Evolutionary conservation across 2,797 vertebrate species (phyloP), one percentile per base, ranked within the genome.

Genomic region (Vespertilio murinus): DNA sequence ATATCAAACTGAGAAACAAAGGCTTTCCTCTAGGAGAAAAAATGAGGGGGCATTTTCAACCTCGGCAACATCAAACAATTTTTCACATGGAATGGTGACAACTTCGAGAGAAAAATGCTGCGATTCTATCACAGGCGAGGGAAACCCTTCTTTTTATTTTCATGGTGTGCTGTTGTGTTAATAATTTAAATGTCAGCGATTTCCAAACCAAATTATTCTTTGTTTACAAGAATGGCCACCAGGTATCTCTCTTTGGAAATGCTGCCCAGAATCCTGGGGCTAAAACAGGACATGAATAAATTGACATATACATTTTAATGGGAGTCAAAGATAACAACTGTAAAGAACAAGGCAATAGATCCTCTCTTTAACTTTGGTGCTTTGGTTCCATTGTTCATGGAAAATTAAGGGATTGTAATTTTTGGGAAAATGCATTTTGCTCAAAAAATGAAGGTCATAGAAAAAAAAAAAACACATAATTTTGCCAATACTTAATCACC

Each of bases 131-230:
- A 83, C 93, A 94, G 95, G 81, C 93, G 91, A 56, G 92, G 87
- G 56, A 95, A 79, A 64, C 8, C n/a, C 75, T 88, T 61, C 33
- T 83, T n/a, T 86, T 70, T 59, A 42, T 61, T 94, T 92, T 88
- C 91, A 91, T 94, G 77, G 52, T 90, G 89, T 69, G 94, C 56
- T 90, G 94, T 95, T 94, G 61, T 95, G 87, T 95, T 95, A 96
- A 97, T 97, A 97, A 97, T 96, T 97, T 95, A 97, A 95, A 95
- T 88, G 65, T 94, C 91, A 95, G 96, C 90, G 91, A 94, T 96
- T 97, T 97, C 88, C 49, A 95, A 97, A 85, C 42, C 70, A 92
- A 95, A 97, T 94, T 65, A 10, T 5, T 35, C 65, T 88, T 90
- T 92, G 56, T 71, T 71, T 91, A 92, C 25, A 96, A 95, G 42